phyloP scores from a whole-genome alignment of 2,888 invertebrate species.

The Hirtodrosophila trivittata region DNA sequence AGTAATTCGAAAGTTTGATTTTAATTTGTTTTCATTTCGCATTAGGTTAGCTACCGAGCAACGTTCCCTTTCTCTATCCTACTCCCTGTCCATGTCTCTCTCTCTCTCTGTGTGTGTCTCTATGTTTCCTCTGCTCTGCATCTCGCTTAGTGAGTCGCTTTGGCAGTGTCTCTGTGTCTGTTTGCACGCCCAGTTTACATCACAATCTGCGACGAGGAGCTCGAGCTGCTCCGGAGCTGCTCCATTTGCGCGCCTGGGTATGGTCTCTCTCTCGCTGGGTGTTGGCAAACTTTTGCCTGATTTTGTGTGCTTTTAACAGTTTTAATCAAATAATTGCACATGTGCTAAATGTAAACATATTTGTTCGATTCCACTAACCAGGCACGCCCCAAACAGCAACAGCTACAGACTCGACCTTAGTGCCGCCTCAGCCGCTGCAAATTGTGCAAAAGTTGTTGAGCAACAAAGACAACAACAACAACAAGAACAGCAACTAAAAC shows the following conservation, averaged over 20 bases:
- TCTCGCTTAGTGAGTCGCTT: constrained; percentile 5
- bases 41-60: constrained; percentile 68
- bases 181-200: constrained; percentile 77
- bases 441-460: constrained; percentile 69
- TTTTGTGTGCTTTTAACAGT: constrained; percentile 82
- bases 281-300: constrained; percentile 78
- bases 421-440: constrained; percentile 51
- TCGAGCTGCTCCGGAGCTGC: constrained; percentile 42
- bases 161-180: constrained; percentile 45
- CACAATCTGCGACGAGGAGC: constrained; percentile 65
- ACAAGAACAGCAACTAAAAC: constrained; percentile 12
- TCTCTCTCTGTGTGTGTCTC: neutral
- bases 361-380: constrained; percentile 82
- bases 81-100: neutral
- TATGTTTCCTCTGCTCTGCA: neutral
- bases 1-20: constrained; percentile 81
- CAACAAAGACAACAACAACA: constrained; percentile 34
- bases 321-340: constrained; percentile 83
- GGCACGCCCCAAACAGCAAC: constrained; percentile 58
- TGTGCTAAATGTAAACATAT: constrained; percentile 83
- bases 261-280: constrained; percentile 37
- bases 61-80: constrained; percentile 11
- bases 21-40: constrained; percentile 82
- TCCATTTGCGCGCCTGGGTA: constrained; percentile 63
- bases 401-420: constrained; percentile 44